Evolutionary conservation across 2,113 vertebrate species (phyloP).

Genomic region (Tychaedon coryphoeus): DNA sequence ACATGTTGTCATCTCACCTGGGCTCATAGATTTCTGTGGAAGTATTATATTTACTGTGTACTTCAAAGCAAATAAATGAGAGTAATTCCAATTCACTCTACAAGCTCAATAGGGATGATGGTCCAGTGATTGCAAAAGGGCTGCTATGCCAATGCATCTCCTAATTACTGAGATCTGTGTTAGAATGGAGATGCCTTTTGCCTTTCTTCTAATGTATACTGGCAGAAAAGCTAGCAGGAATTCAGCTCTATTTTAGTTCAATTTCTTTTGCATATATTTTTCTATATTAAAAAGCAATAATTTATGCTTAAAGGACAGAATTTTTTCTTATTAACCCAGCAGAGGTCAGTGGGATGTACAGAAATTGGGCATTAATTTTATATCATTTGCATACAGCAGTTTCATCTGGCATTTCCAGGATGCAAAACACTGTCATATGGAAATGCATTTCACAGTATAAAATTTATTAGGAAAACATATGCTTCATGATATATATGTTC

Average conservation of each 20-base stretch:
- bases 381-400: neutral
- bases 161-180: neutral
- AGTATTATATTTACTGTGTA: neutral
- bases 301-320: neutral
- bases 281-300: neutral
- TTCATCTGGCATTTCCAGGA: neutral
- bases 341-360: neutral
- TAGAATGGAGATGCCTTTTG: neutral
- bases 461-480: neutral
- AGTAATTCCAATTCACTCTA: neutral
- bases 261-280: constrained; percentile 15
- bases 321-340: neutral
- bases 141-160: neutral
- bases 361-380: constrained; percentile 1
- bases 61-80: neutral
- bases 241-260: neutral
- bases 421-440: neutral
- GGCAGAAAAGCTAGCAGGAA: neutral
- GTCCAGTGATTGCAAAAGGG: neutral
- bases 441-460: constrained; percentile 25
- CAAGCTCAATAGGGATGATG: accelerated
- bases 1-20: neutral
- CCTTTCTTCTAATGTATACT: neutral
- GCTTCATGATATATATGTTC: neutral
- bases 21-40: neutral